phyloP scores from a whole-genome alignment of 30 jellyfish, hydroid and myxozoan genomes.

The Pelagia noctiluca region DNA sequence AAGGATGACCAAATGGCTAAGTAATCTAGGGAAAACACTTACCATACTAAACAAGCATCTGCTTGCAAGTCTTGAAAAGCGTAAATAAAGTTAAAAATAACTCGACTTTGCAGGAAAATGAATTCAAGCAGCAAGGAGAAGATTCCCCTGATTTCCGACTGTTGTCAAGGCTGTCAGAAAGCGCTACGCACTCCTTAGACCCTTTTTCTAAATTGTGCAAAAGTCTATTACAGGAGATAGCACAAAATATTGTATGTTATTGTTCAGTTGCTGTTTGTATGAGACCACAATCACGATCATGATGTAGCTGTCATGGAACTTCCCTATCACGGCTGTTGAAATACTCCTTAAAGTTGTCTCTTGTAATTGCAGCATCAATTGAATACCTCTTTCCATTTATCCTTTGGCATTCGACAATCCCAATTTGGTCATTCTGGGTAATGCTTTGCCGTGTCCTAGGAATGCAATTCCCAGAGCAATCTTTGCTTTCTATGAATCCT shows the following conservation, averaged over 20 bases:
- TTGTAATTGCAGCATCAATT: constrained; percentile 30
- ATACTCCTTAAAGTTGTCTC: constrained; percentile 11
- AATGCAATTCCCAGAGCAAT: constrained; percentile 10
- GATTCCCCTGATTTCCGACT: no score
- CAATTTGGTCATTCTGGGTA: constrained; percentile 24
- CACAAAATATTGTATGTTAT: constrained; percentile 2
- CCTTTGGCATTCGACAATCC: constrained; percentile 24
- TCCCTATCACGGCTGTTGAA: constrained; percentile 20
- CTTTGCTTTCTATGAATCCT: constrained; percentile 20
- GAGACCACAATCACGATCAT: constrained; percentile 25
- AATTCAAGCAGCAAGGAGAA: no score
- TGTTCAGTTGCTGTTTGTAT: constrained; percentile 29
- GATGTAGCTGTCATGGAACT: constrained; percentile 34
- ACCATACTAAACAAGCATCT: no score
- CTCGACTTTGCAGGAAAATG: no score
- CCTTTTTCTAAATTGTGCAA: no score
- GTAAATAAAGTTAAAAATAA: no score
- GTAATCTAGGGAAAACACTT: no score
- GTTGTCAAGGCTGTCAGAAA: no score
- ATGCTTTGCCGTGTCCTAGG: constrained; percentile 35
- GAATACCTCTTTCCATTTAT: constrained; percentile 23
- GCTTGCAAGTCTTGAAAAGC: no score
- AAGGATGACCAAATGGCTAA: no score
- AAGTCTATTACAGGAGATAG: constrained; percentile 16
- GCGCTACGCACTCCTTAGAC: no score